A percentile compares a stretch with the other conserved stretches of the same genome.
These are phyloP conservation scores for Xyrichtys novacula DNA, from an alignment of 2,797 vertebrate genomes.

Conservation along the genomic window DNA sequence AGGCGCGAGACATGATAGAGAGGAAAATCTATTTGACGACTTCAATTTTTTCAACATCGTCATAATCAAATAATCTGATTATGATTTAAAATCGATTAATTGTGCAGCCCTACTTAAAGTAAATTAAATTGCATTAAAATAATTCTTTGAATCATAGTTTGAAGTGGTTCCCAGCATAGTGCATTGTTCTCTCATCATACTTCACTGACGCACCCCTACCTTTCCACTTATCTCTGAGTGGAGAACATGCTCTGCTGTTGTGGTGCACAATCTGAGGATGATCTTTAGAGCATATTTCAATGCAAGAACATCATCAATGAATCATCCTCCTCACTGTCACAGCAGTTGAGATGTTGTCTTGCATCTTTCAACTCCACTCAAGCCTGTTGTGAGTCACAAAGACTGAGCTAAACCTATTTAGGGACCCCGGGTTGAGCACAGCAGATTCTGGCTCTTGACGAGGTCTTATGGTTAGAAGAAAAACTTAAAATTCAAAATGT, in stretches of 20 bases:
- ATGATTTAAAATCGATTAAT: too few species aligned
- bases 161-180: slow-evolving; percentile 2
- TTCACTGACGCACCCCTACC: slow-evolving; percentile 32
- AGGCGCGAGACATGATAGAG: too few species aligned
- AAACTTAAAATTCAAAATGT: slow-evolving; percentile 17
- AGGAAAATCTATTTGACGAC: too few species aligned
- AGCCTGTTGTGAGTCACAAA: slow-evolving; percentile 47
- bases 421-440: slow-evolving; percentile 32
- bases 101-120: too few species aligned
- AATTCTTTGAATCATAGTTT: slow-evolving; percentile 16
- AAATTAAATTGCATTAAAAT: too few species aligned
- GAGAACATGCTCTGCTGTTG: slow-evolving; percentile 64
- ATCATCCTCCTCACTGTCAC: slow-evolving; percentile 54
- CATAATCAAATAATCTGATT: too few species aligned
- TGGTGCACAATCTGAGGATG: slow-evolving; percentile 54
- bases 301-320: slow-evolving; percentile 65
- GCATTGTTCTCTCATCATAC: slow-evolving; percentile 12
- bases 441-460: slow-evolving; percentile 26
- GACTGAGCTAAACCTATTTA: slow-evolving; percentile 34
- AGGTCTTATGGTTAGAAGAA: neutral
- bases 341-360: slow-evolving; percentile 60
- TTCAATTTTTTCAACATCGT: too few species aligned
- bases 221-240: slow-evolving; percentile 28
- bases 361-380: slow-evolving; percentile 44
- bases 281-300: slow-evolving; percentile 45